Conservation (phyloP, 92 coral and sea anemone genomes). For the Siderastrea radians region DNA sequence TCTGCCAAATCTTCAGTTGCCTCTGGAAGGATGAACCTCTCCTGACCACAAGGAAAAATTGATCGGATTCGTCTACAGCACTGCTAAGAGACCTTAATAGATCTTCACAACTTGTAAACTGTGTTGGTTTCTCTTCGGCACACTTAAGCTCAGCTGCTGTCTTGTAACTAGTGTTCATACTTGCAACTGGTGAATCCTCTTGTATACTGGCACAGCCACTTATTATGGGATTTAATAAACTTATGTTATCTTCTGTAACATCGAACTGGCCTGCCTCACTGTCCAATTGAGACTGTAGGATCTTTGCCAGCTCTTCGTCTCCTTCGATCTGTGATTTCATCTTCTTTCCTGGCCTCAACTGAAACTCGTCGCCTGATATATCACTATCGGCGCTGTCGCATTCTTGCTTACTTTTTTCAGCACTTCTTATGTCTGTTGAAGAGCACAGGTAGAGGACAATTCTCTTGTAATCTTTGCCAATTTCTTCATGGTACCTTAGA, state of each 20-base stretch:
- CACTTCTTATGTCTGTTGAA: slow-evolving; percentile 9
- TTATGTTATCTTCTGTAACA: neutral
- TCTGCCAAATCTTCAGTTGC: slow-evolving; percentile 48
- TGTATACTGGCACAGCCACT: neutral
- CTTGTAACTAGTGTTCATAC: neutral
- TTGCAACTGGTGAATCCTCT: neutral
- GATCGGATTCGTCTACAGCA: slow-evolving; percentile 9
- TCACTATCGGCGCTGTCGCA: neutral
- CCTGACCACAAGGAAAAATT: slow-evolving; percentile 70
- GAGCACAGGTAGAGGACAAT: slow-evolving; percentile 71
- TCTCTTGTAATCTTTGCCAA: slow-evolving; percentile 76
- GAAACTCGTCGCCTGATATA: slow-evolving; percentile 8
- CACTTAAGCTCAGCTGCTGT: neutral
- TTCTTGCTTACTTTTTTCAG: slow-evolving; percentile 3
- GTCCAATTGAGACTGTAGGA: slow-evolving; percentile 36
- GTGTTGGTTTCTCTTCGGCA: neutral
- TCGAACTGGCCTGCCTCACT: neutral
- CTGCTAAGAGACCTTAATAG: neutral
- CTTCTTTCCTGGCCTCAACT: neutral
- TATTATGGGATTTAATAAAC: neutral
- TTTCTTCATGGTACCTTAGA: slow-evolving; percentile 63
- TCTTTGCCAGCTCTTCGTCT: slow-evolving; percentile 41
- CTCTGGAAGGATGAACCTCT: slow-evolving; percentile 33
- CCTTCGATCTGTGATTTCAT: slow-evolving; percentile 22
- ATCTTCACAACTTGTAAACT: neutral